Percentiles rank a stretch among this genome's conserved stretches.
These are phyloP conservation scores for Coecobrya sp. DNA, from an alignment of 2,888 invertebrate species.

Conservation along the genomic window DNA sequence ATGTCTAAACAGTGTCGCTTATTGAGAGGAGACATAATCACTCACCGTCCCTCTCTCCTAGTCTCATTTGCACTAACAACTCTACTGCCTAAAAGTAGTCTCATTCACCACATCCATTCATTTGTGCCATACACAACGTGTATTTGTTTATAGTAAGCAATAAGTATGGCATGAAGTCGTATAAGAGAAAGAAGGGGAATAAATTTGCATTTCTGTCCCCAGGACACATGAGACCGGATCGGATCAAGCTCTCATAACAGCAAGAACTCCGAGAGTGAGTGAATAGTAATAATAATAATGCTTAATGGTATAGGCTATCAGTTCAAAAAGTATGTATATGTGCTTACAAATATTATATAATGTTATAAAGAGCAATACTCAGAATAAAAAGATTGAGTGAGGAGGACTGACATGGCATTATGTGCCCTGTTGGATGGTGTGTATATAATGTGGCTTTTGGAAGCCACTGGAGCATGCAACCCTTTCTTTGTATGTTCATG, in stretches of 20 bases:
- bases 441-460: constrained; percentile 86
- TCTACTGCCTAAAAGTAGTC: constrained; percentile 18
- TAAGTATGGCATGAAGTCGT: not conserved
- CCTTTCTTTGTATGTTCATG: constrained; percentile 83
- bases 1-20: constrained; percentile 83
- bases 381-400: constrained; percentile 48
- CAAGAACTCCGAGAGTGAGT: constrained; percentile 69
- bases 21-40: constrained; percentile 77
- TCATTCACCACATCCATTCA: constrained; percentile 24
- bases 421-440: constrained; percentile 80
- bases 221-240: constrained; percentile 80
- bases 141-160: not conserved
- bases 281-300: constrained; percentile 73
- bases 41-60: constrained; percentile 72
- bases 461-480: constrained; percentile 86
- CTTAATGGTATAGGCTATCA: constrained; percentile 64
- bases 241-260: constrained; percentile 79
- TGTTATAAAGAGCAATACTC: not conserved
- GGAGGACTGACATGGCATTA: constrained; percentile 69
- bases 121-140: constrained; percentile 17
- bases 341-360: not conserved
- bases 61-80: constrained; percentile 74
- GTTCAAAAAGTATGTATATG: constrained; percentile 21
- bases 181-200: constrained; percentile 52
- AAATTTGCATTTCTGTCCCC: constrained; percentile 81